A percentile compares a stretch with the other conserved stretches of the same genome.
Conservation (phyloP, 2,113 vertebrate genomes). For the Plecturocebus donacophilus region DNA sequence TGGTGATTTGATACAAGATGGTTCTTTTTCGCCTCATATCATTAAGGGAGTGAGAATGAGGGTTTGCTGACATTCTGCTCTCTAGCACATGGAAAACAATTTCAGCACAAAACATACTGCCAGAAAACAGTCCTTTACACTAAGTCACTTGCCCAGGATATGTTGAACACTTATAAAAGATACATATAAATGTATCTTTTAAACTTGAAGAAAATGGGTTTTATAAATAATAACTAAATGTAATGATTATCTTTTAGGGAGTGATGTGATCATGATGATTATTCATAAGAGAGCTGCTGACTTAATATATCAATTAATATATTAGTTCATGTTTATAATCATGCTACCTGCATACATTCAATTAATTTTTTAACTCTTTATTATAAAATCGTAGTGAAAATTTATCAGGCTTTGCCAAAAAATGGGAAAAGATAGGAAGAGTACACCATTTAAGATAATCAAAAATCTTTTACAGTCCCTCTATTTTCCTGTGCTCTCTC, state of each 20-base stretch:
- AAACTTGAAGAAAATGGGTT: background rate
- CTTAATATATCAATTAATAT: background rate
- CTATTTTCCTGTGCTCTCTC: background rate
- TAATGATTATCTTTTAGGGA: background rate
- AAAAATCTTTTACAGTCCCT: background rate
- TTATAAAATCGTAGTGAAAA: background rate
- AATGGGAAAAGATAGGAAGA: background rate
- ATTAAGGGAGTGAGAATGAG: background rate
- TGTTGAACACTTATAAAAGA: background rate
- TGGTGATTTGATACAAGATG: background rate
- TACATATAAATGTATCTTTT: background rate
- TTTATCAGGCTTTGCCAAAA: background rate
- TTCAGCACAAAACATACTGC: background rate
- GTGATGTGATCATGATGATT: background rate
- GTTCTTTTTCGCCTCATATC: background rate
- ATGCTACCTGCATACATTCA: background rate
- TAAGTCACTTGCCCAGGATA: background rate
- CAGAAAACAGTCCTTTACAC: background rate
- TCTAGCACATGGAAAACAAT: background rate
- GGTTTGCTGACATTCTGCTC: background rate
- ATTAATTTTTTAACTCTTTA: background rate
- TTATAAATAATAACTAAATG: background rate
- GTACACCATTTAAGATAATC: background rate
- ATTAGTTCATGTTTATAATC: background rate
- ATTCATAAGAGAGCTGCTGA: background rate